Evolutionary conservation across 2,888 invertebrate species (phyloP), one percentile per base, ranked within the genome.

Genomic region (Neria commutata): DNA sequence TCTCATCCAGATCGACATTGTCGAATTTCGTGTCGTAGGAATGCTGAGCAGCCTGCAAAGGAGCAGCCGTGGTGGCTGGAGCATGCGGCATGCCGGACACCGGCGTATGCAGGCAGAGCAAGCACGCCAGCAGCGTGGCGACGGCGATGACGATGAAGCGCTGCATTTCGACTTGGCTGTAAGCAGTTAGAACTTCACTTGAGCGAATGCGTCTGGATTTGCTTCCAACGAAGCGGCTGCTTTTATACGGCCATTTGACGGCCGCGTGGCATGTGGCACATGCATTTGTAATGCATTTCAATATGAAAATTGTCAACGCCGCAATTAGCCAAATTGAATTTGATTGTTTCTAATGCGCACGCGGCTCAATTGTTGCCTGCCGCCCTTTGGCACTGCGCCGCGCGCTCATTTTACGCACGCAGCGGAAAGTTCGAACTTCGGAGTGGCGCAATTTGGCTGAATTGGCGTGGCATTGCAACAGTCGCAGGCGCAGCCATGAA

Each of bases 11-110:
- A 75, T 91, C 83, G 52, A 91, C 81, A 73, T 88, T 87, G 75
- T 90, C 90, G 70, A 87, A 91, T 69, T 87, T 89, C 58, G 85
- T 84, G 1, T 88, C 87, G 72, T 90, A 90, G 21, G 78, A 65
- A 60, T 63, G 33, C 8, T 58, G 23, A 4, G 37, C 17, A 5
- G 62, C 56, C 2, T 37, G 47, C 40, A 61, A 24, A 0, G 69
- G 62, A 1, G 65, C 53, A 25, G 58, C 54, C 0, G 72, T 69
- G 3, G 76, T 64, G n/a, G 71, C 50, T n/a, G 69, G 67, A 1
- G 76, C 70, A 70, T 77, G 70, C 2, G 65, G 60, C 23, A 56
- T 10, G 1, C 59, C 66, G 6, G 10, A 16, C 4, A 34, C 25
- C 47, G 10, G 25, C 1, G n/a, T 1, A 17, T 11, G 26, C 3